phyloP scores from a whole-genome alignment of 2,113 vertebrate species.

The Dipodomys merriami region DNA sequence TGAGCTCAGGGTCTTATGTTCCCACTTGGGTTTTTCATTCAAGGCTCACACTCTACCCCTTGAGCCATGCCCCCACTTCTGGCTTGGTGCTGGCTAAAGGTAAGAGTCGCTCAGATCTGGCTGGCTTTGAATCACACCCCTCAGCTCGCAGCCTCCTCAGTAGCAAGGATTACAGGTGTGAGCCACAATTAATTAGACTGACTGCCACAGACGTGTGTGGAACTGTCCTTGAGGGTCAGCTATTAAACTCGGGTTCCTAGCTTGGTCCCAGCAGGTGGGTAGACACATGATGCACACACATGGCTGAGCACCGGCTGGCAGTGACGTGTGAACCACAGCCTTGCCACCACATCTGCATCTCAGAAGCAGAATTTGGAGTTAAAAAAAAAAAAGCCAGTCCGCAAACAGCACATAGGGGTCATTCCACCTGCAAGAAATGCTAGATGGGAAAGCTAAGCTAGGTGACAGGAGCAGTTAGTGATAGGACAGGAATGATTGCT shows the following conservation, averaged over 20 bases:
- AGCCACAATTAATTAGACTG: not conserved
- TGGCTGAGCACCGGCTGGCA: not conserved
- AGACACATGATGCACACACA: no score
- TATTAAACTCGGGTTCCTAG: not conserved
- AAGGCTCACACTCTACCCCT: not conserved
- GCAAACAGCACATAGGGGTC: not conserved
- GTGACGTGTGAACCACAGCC: not conserved
- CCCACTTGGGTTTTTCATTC: no score
- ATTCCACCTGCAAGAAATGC: not conserved
- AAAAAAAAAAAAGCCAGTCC: not conserved
- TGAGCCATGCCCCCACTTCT: not conserved
- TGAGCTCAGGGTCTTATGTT: no score
- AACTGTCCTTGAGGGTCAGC: not conserved
- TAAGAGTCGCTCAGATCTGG: no score
- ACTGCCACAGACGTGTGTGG: not conserved
- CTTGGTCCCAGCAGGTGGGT: not conserved
- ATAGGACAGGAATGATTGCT: not conserved
- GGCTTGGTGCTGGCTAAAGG: not conserved
- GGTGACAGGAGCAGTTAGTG: not conserved
- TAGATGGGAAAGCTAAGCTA: not conserved
- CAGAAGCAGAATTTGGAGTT: not conserved
- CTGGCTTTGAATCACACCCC: no score
- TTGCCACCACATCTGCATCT: fast-evolving
- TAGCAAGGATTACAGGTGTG: no score
- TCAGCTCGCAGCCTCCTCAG: no score